These are phyloP conservation scores for silkworm (Bombyx mori) DNA, from an alignment of 1,140 invertebrate genomes.

Conservation along the genomic window ASM3026992v2 NC_085114.1:7974501-7975000, in stretches of 20 bases:
- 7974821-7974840: too few relatives aligned
- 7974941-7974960: too few relatives aligned
- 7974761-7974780: conserved; percentile 5
- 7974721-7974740: conserved; percentile 22
- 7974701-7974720: conserved; percentile 44
- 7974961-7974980: background rate
- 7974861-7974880: too few relatives aligned
- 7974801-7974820: too few relatives aligned
- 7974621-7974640: conserved; percentile 62
- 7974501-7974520: conserved; percentile 36
- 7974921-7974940: too few relatives aligned
- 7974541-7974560: conserved; percentile 59
- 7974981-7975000: background rate
- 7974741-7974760: conserved; percentile 41
- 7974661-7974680: conserved; percentile 57
- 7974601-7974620: conserved; percentile 65
- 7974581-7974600: conserved; percentile 51
- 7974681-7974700: conserved; percentile 59
- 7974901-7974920: too few relatives aligned
- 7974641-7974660: conserved; percentile 67
- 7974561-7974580: conserved; percentile 54
- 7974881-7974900: too few relatives aligned
- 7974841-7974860: too few relatives aligned
- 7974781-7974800: too few relatives aligned
- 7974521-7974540: conserved; percentile 49